phyloP scores from a whole-genome alignment of 2,888 invertebrate genomes.

The Aquatica leii region DNA sequence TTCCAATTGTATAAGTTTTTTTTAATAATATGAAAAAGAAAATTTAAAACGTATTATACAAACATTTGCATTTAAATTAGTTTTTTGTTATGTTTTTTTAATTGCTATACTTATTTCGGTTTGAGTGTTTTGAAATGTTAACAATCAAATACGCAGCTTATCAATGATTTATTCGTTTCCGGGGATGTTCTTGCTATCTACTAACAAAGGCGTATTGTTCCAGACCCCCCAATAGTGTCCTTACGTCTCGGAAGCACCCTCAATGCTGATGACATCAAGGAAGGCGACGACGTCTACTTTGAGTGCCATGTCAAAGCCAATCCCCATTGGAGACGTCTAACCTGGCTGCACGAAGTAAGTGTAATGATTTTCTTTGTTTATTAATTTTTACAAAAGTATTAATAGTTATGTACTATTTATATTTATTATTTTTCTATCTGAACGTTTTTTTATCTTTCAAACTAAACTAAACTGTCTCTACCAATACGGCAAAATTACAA shows the following conservation, averaged over 20 bases:
- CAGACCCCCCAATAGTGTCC: constrained; percentile 87
- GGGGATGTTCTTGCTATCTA: constrained; percentile 47
- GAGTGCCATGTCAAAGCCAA: constrained; percentile 92
- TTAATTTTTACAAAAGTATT: background rate
- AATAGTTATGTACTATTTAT: background rate
- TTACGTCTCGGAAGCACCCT: constrained; percentile 84
- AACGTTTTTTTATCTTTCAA: too few species aligned
- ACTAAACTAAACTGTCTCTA: too few species aligned
- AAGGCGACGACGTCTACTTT: constrained; percentile 92
- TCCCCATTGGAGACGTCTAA: constrained; percentile 83
- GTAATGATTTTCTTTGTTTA: constrained; percentile 28
- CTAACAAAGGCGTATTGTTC: constrained; percentile 52
- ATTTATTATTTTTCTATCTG: background rate
- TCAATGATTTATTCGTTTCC: constrained; percentile 54
- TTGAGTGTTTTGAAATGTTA: constrained; percentile 33
- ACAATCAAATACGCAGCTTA: constrained; percentile 43
- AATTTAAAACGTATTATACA: too few species aligned
- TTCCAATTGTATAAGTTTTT: too few species aligned
- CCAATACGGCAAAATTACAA: too few species aligned
- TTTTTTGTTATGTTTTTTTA: too few species aligned
- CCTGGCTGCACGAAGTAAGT: constrained; percentile 90
- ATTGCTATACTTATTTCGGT: too few species aligned
- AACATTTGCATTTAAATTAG: too few species aligned
- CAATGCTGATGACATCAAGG: constrained; percentile 88
- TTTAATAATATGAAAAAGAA: too few species aligned